Percentiles rank a stretch among this genome's conserved stretches.
Evolutionary conservation across 2,888 invertebrate genomes (phyloP).

Genomic region (Acleris emargana): DNA sequence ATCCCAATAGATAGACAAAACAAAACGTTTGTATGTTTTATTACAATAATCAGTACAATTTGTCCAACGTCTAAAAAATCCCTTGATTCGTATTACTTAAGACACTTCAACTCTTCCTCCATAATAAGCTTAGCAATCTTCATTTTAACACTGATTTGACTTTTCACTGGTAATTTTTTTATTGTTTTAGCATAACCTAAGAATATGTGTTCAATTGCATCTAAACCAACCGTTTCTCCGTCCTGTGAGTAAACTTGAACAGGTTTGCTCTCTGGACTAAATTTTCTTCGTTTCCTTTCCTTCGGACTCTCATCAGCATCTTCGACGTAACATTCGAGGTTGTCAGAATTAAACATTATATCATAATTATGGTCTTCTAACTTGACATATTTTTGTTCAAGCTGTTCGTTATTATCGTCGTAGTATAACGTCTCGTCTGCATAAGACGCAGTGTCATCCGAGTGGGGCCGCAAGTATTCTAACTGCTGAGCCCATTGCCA

Average conservation of each 20-base stretch:
- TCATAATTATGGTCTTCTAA: not conserved
- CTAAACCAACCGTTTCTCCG: not conserved
- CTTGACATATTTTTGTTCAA: not conserved
- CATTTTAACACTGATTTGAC: conserved; percentile 20
- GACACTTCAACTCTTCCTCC: conserved; percentile 24
- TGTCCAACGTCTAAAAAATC: too few species aligned
- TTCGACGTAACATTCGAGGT: not conserved
- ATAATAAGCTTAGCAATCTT: conserved; percentile 25
- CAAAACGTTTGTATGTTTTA: too few species aligned
- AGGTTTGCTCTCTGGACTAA: not conserved
- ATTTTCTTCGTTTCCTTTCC: conserved; percentile 1
- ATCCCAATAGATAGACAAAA: too few species aligned
- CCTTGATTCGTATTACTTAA: not conserved
- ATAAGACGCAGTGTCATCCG: not conserved
- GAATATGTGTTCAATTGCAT: conserved; percentile 15
- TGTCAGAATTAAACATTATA: not conserved
- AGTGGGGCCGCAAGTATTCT: conserved; percentile 17
- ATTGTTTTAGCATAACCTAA: conserved; percentile 26
- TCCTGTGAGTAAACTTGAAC: not conserved
- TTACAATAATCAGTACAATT: too few species aligned
- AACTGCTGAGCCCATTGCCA: conserved; percentile 20
- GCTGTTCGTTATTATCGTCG: not conserved
- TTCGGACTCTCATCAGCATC: not conserved
- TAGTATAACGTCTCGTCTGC: not conserved
- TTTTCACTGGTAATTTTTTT: conserved; percentile 20